Evolutionary conservation across 2,888 invertebrate genomes (phyloP).

Genomic region (Disparrhopalites patrizii): DNA sequence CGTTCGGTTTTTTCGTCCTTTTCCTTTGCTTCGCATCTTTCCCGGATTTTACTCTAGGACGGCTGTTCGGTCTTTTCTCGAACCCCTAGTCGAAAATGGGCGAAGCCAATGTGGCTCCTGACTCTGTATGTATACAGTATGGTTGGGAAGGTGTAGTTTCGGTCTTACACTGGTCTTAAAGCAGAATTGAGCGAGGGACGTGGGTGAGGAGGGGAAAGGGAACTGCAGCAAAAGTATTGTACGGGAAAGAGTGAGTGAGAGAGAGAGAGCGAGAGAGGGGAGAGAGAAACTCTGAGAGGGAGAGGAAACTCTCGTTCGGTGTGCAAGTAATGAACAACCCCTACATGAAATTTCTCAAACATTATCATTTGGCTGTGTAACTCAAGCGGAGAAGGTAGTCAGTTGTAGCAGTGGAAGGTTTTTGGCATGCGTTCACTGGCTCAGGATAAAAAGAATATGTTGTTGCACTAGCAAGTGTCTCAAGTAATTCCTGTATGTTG

Average conservation of each 20-base stretch:
- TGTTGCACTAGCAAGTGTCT: no score
- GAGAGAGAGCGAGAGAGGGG: not conserved
- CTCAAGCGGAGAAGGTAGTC: conserved; percentile 42
- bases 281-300: not conserved
- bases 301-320: conserved; percentile 1
- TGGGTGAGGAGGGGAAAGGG: conserved; percentile 24
- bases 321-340: conserved; percentile 39
- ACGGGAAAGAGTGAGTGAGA: not conserved
- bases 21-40: conserved; percentile 36
- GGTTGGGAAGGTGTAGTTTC: not conserved
- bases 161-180: no score
- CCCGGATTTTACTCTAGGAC: conserved; percentile 37
- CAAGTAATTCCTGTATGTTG: no score
- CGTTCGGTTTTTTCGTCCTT: conserved; percentile 33
- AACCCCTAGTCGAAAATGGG: conserved; percentile 41
- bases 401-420: conserved; percentile 16
- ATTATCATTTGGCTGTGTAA: conserved; percentile 46
- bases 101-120: conserved; percentile 5
- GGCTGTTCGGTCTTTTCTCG: conserved; percentile 17
- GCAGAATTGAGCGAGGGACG: conserved; percentile 16
- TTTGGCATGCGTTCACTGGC: conserved; percentile 30
- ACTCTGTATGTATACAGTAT: not conserved
- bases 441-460: no score
- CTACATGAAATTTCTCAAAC: conserved; percentile 43
- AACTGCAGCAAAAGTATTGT: conserved; percentile 6